phyloP scores from a whole-genome alignment of 2,888 invertebrate species.

The Stenchaetothrips biformis region DNA sequence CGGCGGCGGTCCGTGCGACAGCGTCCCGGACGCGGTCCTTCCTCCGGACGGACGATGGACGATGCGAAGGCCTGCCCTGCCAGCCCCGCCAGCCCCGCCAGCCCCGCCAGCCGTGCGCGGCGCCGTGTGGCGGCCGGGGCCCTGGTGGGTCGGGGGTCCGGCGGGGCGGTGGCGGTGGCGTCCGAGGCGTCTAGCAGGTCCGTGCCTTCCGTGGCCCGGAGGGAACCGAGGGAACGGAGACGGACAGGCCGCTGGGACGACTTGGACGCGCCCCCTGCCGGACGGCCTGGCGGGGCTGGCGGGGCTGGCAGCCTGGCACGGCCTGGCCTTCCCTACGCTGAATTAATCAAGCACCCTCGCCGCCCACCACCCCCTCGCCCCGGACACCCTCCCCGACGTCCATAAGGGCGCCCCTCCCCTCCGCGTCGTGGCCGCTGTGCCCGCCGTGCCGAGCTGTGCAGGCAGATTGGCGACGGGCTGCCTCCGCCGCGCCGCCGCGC shows the following conservation, averaged over 20 bases:
- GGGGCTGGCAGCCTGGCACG: background rate
- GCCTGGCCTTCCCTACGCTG: background rate
- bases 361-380: slow-evolving; percentile 15
- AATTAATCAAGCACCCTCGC: slow-evolving; percentile 27
- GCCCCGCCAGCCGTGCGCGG: too few species aligned
- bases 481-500: background rate
- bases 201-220: too few species aligned
- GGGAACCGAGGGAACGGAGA: background rate
- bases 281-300: background rate
- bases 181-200: too few species aligned
- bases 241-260: background rate
- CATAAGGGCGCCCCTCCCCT: slow-evolving; percentile 16
- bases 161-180: too few species aligned
- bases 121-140: too few species aligned
- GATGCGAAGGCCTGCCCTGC: slow-evolving; percentile 8
- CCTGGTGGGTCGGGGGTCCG: too few species aligned
- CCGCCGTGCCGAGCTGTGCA: background rate
- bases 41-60: slow-evolving; percentile 12
- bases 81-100: too few species aligned
- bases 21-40: background rate
- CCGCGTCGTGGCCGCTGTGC: slow-evolving; percentile 12
- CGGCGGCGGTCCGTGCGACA: background rate
- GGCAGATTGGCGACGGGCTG: slow-evolving; percentile 16
- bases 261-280: slow-evolving; percentile 15
- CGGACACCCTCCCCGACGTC: slow-evolving; percentile 28